Evolutionary conservation across 2,888 invertebrate genomes (phyloP), one percentile per base, ranked within the genome.

Genomic region (Netelia fuscicornis): DNA sequence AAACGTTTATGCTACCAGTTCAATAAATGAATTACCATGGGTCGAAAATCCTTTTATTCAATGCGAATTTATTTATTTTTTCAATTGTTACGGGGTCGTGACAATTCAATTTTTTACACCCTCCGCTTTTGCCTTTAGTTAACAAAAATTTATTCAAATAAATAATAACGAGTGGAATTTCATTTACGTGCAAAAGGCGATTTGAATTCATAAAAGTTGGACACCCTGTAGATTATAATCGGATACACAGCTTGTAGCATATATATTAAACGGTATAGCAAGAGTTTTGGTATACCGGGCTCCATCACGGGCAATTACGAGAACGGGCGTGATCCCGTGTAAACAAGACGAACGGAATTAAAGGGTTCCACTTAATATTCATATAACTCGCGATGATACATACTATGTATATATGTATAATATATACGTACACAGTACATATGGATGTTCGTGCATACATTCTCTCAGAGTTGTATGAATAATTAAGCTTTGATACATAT

Each of bases 321-420:
- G 62, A 84, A 84, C 81, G 72, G 44, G 75, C 44, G 58, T 52
- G 72, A 64, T 54, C 52, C 54, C 81, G 72, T 84, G 84, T 84
- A 84, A 84, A 84, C 84, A 81, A 84, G 84, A 81, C 81, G 77
- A 77, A 68, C 76, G 68, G 72, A 81, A 84, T 84, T 84, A 84
- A 84, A 81, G 77, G 77, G 72, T 62, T 79, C 68, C 77, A 77
- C 77, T 77, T 68, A 77, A 77, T 77, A 77, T 77, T 77, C 77
- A 77, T 77, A 68, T 67, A 68, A 68, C 77, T 68, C 68, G 68
- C 37, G 25, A 44, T 68, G 25, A 77, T 77, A 54, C 56, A 68
- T 48, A 48, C 13, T 48, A 10, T 48, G 13, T 48, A 48, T 48
- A 48, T 48, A 10, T 0, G 13, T 48, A 48, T 48, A 11, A 67